These are phyloP conservation scores for Fabriciana adippe DNA, from an alignment of 2,888 invertebrate genomes.

Conservation along the genomic window DNA sequence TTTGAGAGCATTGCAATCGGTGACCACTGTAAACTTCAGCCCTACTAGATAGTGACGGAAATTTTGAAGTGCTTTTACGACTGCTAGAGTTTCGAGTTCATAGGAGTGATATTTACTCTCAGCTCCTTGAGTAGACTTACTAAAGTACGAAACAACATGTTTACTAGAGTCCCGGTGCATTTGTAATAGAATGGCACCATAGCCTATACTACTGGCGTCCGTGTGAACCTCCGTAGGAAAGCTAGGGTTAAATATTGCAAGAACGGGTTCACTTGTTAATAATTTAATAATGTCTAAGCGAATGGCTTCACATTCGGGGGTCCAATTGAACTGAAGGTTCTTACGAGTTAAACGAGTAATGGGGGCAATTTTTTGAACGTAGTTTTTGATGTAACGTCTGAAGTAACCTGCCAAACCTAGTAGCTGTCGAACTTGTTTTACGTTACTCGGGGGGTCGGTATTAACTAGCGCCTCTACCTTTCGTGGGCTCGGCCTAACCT, in stretches of 20 bases:
- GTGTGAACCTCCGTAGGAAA: conserved; percentile 25
- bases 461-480: conserved; percentile 42
- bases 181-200: conserved; percentile 26
- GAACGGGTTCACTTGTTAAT: conserved; percentile 25
- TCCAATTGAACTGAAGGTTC: conserved; percentile 17
- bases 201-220: conserved; percentile 23
- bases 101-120: too few relatives aligned
- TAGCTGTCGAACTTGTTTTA: conserved; percentile 42
- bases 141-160: too few relatives aligned
- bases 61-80: conserved; percentile 38
- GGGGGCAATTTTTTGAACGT: neutral
- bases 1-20: conserved; percentile 39
- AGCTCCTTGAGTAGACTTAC: too few relatives aligned
- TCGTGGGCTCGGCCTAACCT: conserved; percentile 43
- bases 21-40: conserved; percentile 29
- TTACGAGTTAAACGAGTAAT: conserved; percentile 7
- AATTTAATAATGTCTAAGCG: conserved; percentile 15
- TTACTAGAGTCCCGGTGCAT: too few relatives aligned
- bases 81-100: too few relatives aligned
- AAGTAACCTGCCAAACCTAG: conserved; percentile 20
- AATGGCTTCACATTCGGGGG: conserved; percentile 12
- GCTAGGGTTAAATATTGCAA: conserved; percentile 27
- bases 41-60: conserved; percentile 38
- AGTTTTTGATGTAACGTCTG: conserved; percentile 15
- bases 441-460: conserved; percentile 36